Evolutionary conservation across 2,888 invertebrate species (phyloP), one percentile per base, ranked within the genome.

Genomic region (Hirtodrosophila trivittata): DNA sequence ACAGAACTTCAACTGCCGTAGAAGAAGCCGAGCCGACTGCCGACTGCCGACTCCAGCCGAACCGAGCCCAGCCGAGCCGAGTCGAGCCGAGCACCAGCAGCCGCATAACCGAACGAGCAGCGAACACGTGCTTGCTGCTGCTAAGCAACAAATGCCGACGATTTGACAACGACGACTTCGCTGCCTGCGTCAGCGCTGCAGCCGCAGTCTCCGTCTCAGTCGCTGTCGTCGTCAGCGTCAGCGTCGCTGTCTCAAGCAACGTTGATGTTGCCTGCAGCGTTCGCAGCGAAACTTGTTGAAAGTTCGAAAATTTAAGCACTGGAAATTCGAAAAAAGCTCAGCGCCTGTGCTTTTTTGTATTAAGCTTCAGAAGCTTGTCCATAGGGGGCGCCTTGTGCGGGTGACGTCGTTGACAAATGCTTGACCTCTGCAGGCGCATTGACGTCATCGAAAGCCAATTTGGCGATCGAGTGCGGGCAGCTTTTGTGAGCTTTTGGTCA

Each of bases 91-190:
- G 9, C 18, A 21, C 5, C 5, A 21, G 18, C 18, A 21, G 8
- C 14, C 41, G 35, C 30, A 30, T 21, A 32, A 50, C 46, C 66
- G 60, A 66, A 10, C 32, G 43, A 39, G 8, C 39, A 37, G 12
- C 46, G 66, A 66, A 67, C 77, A 78, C 77, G 77, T 78, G 77
- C 55, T 77, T 52, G 52, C 45, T 64, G 50, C 59, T 35, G 39
- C 67, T 52, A 77, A 76, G 81, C 86, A 81, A 86, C 81, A 86
- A 74, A 83, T 80, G 81, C 81, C 64, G 81, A 78, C 63, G 45
- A 35, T 28, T 8, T n/a, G 13, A 54, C 47, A 21, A 32, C 6
- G 35, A n/a, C 13, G 41, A 3, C 12, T 39, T 37, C 12, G 51
- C n/a, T 38, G 25, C 26, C 21, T 21, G 14, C 6, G 64, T 28